Conservation (phyloP, 2,797 vertebrate genomes). For the Lagocephalus sceleratus region DNA sequence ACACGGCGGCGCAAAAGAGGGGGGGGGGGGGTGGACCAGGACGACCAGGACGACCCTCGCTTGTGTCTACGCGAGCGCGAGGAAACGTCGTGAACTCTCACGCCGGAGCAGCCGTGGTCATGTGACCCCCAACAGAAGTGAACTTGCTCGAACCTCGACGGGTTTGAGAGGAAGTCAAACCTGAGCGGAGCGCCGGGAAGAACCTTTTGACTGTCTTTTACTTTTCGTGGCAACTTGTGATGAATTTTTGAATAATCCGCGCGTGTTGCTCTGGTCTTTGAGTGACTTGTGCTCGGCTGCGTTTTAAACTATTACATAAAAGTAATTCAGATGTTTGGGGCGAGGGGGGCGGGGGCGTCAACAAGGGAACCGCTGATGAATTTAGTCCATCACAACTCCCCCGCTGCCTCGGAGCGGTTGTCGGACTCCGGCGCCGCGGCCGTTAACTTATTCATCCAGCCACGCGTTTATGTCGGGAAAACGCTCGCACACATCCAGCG, state of each 20-base stretch:
- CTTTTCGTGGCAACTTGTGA: conserved; percentile 19
- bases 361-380: conserved; percentile 30
- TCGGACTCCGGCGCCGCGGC: conserved; percentile 21
- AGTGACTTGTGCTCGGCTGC: conserved; percentile 12
- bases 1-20: too few relatives aligned
- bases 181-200: neutral
- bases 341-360: neutral
- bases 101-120: too few relatives aligned
- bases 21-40: too few relatives aligned
- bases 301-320: conserved; percentile 41
- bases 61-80: too few relatives aligned
- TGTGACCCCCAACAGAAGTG: too few relatives aligned
- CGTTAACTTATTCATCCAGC: conserved; percentile 58
- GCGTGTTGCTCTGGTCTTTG: conserved; percentile 14
- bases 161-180: neutral
- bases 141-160: too few relatives aligned
- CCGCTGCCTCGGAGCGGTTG: conserved; percentile 23
- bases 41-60: too few relatives aligned
- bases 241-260: conserved; percentile 31
- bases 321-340: conserved; percentile 35
- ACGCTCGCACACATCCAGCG: conserved; percentile 11
- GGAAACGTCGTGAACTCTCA: too few relatives aligned
- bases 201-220: neutral
- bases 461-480: conserved; percentile 40
- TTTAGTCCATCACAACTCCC: conserved; percentile 44